These are phyloP conservation scores for Neosilurus hyrtlii DNA, from an alignment of 2,797 vertebrate genomes.

Conservation along the genomic window DNA sequence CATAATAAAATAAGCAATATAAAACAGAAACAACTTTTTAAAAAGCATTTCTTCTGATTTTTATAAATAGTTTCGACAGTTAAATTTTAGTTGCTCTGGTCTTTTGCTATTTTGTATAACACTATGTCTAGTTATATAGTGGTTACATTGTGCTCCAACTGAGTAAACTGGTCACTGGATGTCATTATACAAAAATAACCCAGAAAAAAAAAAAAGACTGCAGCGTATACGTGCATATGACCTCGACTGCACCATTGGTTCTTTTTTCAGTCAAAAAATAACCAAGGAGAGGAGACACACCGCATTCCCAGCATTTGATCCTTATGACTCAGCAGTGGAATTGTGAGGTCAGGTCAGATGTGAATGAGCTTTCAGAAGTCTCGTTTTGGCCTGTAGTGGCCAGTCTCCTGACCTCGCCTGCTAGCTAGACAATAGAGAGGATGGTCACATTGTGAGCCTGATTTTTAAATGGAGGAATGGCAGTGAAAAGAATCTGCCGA, in stretches of 20 bases:
- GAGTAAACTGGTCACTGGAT: neutral
- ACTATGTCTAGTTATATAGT: neutral
- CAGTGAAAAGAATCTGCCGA: constrained; percentile 73
- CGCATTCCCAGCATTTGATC: constrained; percentile 75
- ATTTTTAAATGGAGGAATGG: constrained; percentile 66
- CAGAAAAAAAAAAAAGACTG: neutral
- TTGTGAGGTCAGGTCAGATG: constrained; percentile 71
- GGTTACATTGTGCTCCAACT: neutral
- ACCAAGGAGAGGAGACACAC: constrained; percentile 45
- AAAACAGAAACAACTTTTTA: neutral
- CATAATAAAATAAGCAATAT: neutral
- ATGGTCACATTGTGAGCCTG: constrained; percentile 67
- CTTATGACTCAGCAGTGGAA: constrained; percentile 71
- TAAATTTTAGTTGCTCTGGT: neutral
- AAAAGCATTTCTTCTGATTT: neutral
- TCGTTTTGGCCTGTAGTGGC: constrained; percentile 71
- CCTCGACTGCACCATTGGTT: neutral
- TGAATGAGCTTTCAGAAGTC: constrained; percentile 81
- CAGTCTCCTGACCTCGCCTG: constrained; percentile 73
- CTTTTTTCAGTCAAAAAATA: constrained; percentile 44
- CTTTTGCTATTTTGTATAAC: neutral
- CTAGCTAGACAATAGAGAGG: constrained; percentile 72
- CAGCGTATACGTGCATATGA: neutral
- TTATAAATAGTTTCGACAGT: neutral
- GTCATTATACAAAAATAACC: neutral